Evolutionary conservation across 2,888 invertebrate genomes (phyloP).

Genomic region (Apotomis capreana): DNA sequence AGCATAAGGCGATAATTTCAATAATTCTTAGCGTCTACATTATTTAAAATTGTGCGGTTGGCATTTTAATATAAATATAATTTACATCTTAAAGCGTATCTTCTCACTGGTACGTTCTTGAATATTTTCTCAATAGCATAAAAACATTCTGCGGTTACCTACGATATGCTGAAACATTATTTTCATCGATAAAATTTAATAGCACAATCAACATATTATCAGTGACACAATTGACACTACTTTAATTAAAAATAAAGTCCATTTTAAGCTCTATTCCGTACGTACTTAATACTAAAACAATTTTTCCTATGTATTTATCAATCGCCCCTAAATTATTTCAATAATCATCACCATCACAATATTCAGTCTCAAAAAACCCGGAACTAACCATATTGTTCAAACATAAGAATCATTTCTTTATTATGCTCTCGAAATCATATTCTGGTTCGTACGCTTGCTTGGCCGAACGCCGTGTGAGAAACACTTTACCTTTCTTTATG

Average conservation of each 20-base stretch:
- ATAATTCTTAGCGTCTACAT: constrained; percentile 40
- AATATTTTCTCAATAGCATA: constrained; percentile 52
- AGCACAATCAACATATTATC: constrained; percentile 40
- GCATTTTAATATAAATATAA: constrained; percentile 62
- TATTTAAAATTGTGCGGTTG: constrained; percentile 66
- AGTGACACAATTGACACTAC: constrained; percentile 38
- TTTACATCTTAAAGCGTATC: constrained; percentile 62
- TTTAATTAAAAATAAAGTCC: constrained; percentile 35
- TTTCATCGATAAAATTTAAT: constrained; percentile 47
- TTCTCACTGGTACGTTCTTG: constrained; percentile 62
- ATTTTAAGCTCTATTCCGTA: constrained; percentile 40
- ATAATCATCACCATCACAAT: constrained; percentile 67
- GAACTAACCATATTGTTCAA: constrained; percentile 58
- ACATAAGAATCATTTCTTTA: constrained; percentile 72
- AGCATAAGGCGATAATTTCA: constrained; percentile 39
- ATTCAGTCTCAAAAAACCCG: constrained; percentile 77
- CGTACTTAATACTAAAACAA: constrained; percentile 39
- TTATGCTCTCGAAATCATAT: constrained; percentile 68
- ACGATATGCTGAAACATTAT: constrained; percentile 69
- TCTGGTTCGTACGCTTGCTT: constrained; percentile 64
- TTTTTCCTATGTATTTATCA: constrained; percentile 38
- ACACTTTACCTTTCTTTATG: constrained; percentile 66
- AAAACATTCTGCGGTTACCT: constrained; percentile 50
- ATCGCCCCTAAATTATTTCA: constrained; percentile 37
- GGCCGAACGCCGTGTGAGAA: constrained; percentile 68